Conservation (phyloP, 1,140 invertebrate genomes). For the Papilio dardanus region DNA sequence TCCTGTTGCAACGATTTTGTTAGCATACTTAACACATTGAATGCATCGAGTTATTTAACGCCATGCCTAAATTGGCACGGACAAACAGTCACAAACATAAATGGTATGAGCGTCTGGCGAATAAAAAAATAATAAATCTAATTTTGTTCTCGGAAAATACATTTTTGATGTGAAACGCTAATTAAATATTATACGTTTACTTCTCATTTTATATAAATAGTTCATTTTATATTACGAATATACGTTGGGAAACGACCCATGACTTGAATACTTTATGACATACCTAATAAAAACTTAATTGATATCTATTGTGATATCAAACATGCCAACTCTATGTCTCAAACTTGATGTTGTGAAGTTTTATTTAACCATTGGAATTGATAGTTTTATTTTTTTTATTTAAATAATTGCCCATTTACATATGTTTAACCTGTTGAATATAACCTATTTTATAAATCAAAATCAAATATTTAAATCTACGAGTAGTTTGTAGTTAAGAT, state of each 20-base stretch:
- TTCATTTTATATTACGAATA: background rate
- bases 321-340: background rate
- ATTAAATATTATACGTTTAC: background rate
- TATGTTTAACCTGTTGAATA: too few relatives aligned
- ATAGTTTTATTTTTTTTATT: background rate
- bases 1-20: background rate
- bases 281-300: slow-evolving; percentile 26
- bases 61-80: background rate
- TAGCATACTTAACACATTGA: background rate
- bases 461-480: too few relatives aligned
- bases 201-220: background rate
- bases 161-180: background rate
- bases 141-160: background rate
- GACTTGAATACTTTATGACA: slow-evolving; percentile 8
- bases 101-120: background rate
- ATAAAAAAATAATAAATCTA: background rate
- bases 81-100: background rate
- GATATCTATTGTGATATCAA: slow-evolving; percentile 7
- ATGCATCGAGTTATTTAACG: background rate
- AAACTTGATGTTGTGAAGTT: background rate
- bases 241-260: background rate
- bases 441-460: too few relatives aligned
- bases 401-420: background rate
- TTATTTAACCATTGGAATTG: background rate
- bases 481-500: background rate